phyloP scores from a whole-genome alignment of 2,888 invertebrate genomes.

The Therioaphis trifolii region DNA sequence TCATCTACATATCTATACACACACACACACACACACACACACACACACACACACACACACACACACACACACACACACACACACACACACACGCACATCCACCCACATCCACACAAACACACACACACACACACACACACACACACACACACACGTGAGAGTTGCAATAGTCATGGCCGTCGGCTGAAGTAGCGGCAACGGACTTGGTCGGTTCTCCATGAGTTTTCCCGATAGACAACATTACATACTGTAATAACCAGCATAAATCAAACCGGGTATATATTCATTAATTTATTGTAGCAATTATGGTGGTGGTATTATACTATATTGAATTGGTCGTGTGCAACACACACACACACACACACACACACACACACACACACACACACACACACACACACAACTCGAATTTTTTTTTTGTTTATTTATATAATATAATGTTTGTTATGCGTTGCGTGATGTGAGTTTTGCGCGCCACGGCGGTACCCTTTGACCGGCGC shows the following conservation, averaged over 20 bases:
- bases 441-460: constrained; percentile 46
- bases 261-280: constrained; percentile 39
- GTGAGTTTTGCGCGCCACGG: constrained; percentile 36
- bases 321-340: constrained; percentile 7
- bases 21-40: too few relatives aligned
- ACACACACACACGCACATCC: too few relatives aligned
- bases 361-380: too few relatives aligned
- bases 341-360: neutral
- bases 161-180: constrained; percentile 9
- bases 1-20: too few relatives aligned
- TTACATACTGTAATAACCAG: constrained; percentile 28
- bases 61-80: too few relatives aligned
- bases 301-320: constrained; percentile 45
- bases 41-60: too few relatives aligned
- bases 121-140: too few relatives aligned
- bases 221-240: constrained; percentile 28
- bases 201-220: neutral
- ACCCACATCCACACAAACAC: too few relatives aligned
- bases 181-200: neutral
- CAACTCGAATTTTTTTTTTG: neutral
- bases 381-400: too few relatives aligned
- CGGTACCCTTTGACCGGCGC: constrained; percentile 54
- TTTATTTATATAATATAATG: constrained; percentile 10
- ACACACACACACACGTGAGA: too few relatives aligned
- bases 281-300: constrained; percentile 52